Conservation (phyloP, 2,113 vertebrate genomes). For the Rhipidura dahli region DNA sequence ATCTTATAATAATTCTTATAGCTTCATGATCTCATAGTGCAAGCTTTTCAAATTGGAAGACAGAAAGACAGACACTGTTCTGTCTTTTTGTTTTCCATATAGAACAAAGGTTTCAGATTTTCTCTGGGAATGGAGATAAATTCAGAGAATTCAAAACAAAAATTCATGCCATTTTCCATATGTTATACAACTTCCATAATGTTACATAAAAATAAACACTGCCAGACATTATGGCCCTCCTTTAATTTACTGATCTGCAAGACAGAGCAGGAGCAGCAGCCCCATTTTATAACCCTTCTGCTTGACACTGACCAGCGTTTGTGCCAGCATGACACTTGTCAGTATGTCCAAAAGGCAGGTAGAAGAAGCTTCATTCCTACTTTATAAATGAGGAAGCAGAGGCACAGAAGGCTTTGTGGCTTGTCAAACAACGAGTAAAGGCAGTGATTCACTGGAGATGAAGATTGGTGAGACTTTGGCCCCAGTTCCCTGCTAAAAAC, state of each 20-base stretch:
- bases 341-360: not conserved
- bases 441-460: not conserved
- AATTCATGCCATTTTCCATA: not conserved
- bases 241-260: not conserved
- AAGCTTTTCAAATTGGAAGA: not conserved
- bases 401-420: not conserved
- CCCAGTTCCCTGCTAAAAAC: not conserved
- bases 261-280: not conserved
- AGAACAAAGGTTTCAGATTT: not conserved
- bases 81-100: slow-evolving; percentile 14
- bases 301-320: not conserved
- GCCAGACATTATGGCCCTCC: not conserved
- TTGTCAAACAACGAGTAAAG: not conserved
- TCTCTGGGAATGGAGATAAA: not conserved
- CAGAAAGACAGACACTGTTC: not conserved
- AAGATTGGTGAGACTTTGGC: not conserved
- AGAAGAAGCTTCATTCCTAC: not conserved
- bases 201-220: slow-evolving; percentile 17
- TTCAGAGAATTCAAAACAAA: not conserved
- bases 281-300: not conserved
- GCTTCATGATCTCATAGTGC: not conserved
- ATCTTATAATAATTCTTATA: slow-evolving; percentile 39
- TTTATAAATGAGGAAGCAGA: not conserved
- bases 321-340: not conserved
- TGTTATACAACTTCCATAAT: not conserved